Conservation (phyloP, 2,797 vertebrate genomes). For the Mycteria americana region DNA sequence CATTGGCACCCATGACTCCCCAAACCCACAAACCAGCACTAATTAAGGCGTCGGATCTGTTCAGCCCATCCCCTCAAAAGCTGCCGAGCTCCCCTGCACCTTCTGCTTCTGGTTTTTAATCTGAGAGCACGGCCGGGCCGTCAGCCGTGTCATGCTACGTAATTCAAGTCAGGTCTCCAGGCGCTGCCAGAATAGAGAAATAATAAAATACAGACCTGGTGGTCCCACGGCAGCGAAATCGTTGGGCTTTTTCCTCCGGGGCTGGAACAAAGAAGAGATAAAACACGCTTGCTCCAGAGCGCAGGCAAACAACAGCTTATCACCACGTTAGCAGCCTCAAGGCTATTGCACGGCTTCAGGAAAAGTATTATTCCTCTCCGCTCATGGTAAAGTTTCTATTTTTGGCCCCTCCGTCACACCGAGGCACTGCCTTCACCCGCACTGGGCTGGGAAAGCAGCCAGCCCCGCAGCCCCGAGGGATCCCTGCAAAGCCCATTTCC, state of each 20-base stretch:
- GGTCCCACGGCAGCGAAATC: neutral
- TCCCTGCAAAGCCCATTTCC: neutral
- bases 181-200: neutral
- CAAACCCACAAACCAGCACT: fast-evolving
- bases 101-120: neutral
- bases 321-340: neutral
- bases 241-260: neutral
- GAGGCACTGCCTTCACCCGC: neutral
- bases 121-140: fast-evolving
- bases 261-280: conserved; percentile 40
- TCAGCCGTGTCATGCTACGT: neutral
- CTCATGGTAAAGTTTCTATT: neutral
- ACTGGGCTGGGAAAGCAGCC: neutral
- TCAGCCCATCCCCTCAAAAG: neutral
- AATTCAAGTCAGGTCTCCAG: neutral
- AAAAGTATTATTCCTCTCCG: neutral
- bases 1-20: neutral
- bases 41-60: fast-evolving
- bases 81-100: neutral
- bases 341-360: neutral
- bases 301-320: conserved; percentile 28
- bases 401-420: neutral
- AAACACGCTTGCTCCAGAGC: neutral
- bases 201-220: conserved; percentile 11
- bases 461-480: neutral